Base-by-base conservation (phyloP, 2,888 invertebrate genomes). In the Polia nebulosa region DNA sequence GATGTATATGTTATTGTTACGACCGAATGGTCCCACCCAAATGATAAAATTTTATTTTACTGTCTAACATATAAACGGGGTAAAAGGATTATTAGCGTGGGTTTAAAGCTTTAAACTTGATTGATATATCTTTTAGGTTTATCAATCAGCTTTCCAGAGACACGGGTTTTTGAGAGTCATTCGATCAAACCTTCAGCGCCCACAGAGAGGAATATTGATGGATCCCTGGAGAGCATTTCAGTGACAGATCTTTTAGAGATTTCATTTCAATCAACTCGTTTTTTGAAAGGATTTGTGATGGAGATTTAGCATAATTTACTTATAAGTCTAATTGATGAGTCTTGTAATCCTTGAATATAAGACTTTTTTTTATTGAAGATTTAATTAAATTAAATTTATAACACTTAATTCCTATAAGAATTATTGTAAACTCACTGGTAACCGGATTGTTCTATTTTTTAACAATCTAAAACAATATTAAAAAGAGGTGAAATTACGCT, bases 141-240 rank as follows among this genome's bases (percentile, higher is more conserved):
- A 76, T 72, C 72, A 69, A 72, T 72, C 72, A 75, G 69, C n/a
- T 75, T 11, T 47, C 11, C 27, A 52, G 34, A 47, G 52, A 59
- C 52, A 34, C 51, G 52, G 69, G 52, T 76, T 76, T 53, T 66
- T 53, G 52, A 65, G 25, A 67, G 44, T 47, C 69, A 39, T 52
- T 75, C 41, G 5, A 76, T 76, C 69, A 68, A 72, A 76, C 76
- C 41, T 76, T 69, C 45, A 68, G 52, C 56, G 36, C 39, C 39
- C 17, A 20, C 51, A 41, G 5, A 27, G 57, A 22, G 4, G 34
- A 41, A 39, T 62, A 60, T 61, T 73, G 61, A 76, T 58, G 39
- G 52, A 53, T 17, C 69, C 41, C 45, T 13, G 9, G 52, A 29
- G 52, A 72, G 34, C 27, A 41, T 41, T 75, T 32, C 17, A 11